phyloP scores from a whole-genome alignment of 2,113 vertebrate genomes.

The Barbus barbus region DNA sequence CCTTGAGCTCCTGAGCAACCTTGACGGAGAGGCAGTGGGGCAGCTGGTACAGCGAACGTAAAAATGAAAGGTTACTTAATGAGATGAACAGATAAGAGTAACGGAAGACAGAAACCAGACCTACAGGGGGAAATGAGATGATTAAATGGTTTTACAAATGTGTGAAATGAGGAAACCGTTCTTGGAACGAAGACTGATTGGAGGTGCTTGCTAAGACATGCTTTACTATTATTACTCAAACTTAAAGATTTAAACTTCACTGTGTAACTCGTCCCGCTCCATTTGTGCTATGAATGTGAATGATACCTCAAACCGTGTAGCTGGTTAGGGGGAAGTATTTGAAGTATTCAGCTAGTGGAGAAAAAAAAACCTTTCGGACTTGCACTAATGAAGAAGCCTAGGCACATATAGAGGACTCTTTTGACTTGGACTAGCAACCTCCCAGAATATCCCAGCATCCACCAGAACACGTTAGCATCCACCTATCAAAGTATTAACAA shows the following conservation, averaged over 20 bases:
- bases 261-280: neutral
- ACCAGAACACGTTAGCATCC: neutral
- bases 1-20: conserved; percentile 48
- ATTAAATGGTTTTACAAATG: conserved; percentile 6
- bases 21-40: conserved; percentile 25
- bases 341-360: neutral
- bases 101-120: neutral
- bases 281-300: neutral
- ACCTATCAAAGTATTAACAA: neutral
- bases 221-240: neutral
- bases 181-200: conserved; percentile 10
- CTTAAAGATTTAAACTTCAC: neutral
- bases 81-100: neutral
- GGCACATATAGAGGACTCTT: neutral
- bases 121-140: neutral
- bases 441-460: too few relatives aligned
- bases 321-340: neutral
- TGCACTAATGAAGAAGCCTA: neutral
- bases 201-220: neutral
- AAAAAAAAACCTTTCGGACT: too few relatives aligned
- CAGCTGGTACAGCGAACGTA: neutral
- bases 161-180: conserved; percentile 13
- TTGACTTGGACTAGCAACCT: too few relatives aligned
- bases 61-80: conserved; percentile 6
- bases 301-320: neutral